A percentile compares a stretch with the other conserved stretches of the same genome.
Conservation (phyloP, 1,140 invertebrate genomes). For the Bombus waltoni region DNA sequence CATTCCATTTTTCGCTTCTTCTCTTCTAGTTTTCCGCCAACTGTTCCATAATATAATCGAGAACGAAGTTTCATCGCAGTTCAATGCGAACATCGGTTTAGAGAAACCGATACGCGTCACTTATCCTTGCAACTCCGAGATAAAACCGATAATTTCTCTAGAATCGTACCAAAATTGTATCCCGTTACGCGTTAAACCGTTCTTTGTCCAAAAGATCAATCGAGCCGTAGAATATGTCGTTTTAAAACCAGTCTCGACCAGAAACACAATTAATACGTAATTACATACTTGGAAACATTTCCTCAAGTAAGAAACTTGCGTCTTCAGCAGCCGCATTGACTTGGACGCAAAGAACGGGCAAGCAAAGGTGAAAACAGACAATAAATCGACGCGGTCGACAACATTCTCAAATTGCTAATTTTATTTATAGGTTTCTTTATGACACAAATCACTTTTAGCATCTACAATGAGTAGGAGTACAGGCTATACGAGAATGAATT, state of each 20-base stretch:
- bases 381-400: constrained; percentile 59
- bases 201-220: not conserved
- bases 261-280: not conserved
- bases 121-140: not conserved
- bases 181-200: not conserved
- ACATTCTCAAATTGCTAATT: constrained; percentile 83
- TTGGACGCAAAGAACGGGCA: not conserved
- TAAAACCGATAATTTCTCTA: not conserved
- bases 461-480: constrained; percentile 83
- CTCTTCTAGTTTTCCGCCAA: not conserved
- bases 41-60: not conserved
- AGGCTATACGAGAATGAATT: constrained; percentile 83
- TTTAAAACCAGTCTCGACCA: not conserved
- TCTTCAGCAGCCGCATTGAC: no score
- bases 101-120: not conserved
- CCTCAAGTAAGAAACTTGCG: not conserved
- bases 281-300: not conserved
- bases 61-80: not conserved
- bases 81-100: not conserved
- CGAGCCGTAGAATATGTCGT: no score
- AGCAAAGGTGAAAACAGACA: constrained; percentile 20
- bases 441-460: constrained; percentile 83
- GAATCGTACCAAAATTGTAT: not conserved
- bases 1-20: not conserved
- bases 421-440: constrained; percentile 82